phyloP scores from a whole-genome alignment of 2,888 invertebrate species.

The Eupeodes luniger region DNA sequence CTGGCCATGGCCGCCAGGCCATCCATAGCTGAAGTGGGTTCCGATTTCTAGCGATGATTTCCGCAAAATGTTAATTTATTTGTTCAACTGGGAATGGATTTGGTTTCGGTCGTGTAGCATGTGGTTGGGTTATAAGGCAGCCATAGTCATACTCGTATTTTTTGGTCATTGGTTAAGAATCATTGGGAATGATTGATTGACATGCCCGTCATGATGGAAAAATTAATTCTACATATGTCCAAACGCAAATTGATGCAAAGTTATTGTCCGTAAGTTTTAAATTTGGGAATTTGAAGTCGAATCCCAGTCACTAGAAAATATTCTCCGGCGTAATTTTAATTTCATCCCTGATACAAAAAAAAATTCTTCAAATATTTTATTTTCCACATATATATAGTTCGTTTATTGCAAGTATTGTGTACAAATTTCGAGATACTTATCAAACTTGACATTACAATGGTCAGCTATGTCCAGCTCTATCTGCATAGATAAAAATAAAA shows the following conservation, averaged over 20 bases:
- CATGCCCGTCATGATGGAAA: not conserved
- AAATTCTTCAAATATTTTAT: too few relatives aligned
- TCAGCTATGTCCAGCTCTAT: too few relatives aligned
- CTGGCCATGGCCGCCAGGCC: not conserved
- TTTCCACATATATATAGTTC: too few relatives aligned
- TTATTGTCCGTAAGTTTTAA: not conserved
- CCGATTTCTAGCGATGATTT: constrained; percentile 21
- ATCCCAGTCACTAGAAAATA: not conserved
- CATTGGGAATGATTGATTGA: constrained; percentile 12
- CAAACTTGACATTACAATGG: too few relatives aligned
- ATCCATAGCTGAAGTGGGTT: not conserved
- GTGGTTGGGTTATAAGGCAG: not conserved
- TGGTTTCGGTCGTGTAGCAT: not conserved
- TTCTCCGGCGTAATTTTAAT: not conserved
- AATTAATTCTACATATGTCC: not conserved
- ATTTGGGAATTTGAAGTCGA: not conserved
- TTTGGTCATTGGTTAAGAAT: not conserved
- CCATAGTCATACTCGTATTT: not conserved
- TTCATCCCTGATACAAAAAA: too few relatives aligned
- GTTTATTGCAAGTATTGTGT: too few relatives aligned
- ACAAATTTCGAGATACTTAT: too few relatives aligned
- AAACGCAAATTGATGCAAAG: not conserved
- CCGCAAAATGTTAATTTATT: constrained; percentile 37
- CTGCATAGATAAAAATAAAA: too few relatives aligned
- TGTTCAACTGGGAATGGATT: not conserved